Base-by-base conservation (phyloP, 2,113 vertebrate species). In the Nyctereutes procyonoides region DNA sequence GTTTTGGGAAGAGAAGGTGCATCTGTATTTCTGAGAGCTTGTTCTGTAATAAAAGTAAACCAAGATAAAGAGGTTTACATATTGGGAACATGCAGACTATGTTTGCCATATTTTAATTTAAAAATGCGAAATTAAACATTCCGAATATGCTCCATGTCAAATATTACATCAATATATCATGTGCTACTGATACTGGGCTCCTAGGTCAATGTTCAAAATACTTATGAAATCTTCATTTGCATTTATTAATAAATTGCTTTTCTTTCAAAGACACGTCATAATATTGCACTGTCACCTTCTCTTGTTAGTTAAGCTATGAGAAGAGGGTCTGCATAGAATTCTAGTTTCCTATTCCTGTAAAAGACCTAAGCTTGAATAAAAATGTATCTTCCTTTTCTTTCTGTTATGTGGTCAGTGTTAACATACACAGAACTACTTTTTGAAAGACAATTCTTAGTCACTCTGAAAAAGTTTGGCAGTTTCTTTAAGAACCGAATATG, bases 1-100 rank as follows among this genome's bases (percentile, higher is more conserved):
- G 35, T 38, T 95, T 88, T 24, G 11, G 55, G 11, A 90, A 88
- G 26, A 91, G 20, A 80, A 84, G 74, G 10, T 53, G 6, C 62
- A 5, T 79, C 38, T 56, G 16, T 12, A 30, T 85, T 67, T 96
- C 58, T 71, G 71, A 93, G 15, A 38, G 19, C 51, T 93, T 91
- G 14, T 60, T 93, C 28, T 91, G 88, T 88, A 91, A n/a, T 65
- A 73, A 94, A 95, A 96, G 93, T 80, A 88, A 84, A 82, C 4
- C 81, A 93, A 91, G 60, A 53, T 55, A 93, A 87, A 77, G 43
- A 60, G 12, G 1, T 55, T 16, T 93, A n/a, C 32, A 16, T 79
- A 56, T 35, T 84, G 56, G 55, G 19, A 28, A 58, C 24, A 79
- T 32, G n/a, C 71, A 48, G 11, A 67, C 11, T 58, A 53, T 53